These are phyloP conservation scores for Goniozus legneri DNA, from an alignment of 1,140 invertebrate genomes.

Conservation along the genomic window DNA sequence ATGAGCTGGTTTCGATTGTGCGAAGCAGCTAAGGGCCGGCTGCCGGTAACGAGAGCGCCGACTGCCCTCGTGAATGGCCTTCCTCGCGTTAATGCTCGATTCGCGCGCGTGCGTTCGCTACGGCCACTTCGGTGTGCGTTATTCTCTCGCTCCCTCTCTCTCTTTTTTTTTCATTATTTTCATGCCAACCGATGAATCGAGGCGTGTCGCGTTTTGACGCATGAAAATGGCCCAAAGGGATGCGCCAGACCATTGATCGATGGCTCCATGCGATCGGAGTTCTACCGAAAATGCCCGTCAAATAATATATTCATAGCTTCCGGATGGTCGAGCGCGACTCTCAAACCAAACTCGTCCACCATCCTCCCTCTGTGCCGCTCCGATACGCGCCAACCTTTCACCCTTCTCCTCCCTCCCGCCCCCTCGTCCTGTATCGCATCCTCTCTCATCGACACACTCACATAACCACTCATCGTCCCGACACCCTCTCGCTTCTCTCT, in stretches of 20 bases:
- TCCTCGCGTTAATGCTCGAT: too few relatives aligned
- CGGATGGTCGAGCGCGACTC: conserved; percentile 48
- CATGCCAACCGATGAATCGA: conserved; percentile 24
- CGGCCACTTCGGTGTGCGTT: too few relatives aligned
- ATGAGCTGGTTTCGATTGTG: too few relatives aligned
- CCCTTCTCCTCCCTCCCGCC: conserved; percentile 1
- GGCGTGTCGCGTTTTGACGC: conserved; percentile 46
- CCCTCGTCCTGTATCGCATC: conserved; percentile 9
- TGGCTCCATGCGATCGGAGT: conserved; percentile 35
- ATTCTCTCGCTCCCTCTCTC: not conserved
- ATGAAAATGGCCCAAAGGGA: conserved; percentile 40
- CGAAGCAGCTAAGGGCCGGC: too few relatives aligned
- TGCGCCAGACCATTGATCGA: conserved; percentile 32
- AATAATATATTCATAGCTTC: conserved; percentile 43
- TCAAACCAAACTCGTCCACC: conserved; percentile 27
- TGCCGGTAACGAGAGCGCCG: too few relatives aligned
- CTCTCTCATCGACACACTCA: conserved; percentile 8
- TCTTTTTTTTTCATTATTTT: not conserved
- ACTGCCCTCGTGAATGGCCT: too few relatives aligned
- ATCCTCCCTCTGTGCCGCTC: conserved; percentile 9
- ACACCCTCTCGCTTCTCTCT: conserved; percentile 8
- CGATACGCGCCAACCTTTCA: not conserved
- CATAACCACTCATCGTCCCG: conserved; percentile 9
- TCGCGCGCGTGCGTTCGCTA: too few relatives aligned
- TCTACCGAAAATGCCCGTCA: conserved; percentile 38